Conservation (phyloP, 2,888 invertebrate genomes). For the Dolichopus griseipennis region DNA sequence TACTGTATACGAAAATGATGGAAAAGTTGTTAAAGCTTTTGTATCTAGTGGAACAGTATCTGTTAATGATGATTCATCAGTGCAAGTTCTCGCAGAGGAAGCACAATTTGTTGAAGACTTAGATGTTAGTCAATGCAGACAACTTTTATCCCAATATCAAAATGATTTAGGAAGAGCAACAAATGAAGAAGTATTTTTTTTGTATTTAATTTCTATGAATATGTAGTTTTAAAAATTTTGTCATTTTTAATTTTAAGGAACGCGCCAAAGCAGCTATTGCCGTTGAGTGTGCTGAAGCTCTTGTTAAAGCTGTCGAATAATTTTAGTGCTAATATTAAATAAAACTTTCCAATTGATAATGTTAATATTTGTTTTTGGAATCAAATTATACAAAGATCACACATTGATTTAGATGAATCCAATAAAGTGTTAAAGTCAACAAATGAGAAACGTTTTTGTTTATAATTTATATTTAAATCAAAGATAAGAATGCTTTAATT, state of each 20-base stretch:
- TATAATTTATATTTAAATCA: too few species aligned
- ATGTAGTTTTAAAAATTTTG: constrained; percentile 2
- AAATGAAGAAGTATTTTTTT: constrained; percentile 62
- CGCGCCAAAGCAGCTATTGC: constrained; percentile 88
- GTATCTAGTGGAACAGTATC: constrained; percentile 94
- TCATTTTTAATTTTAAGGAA: constrained; percentile 45
- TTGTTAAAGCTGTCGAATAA: constrained; percentile 73
- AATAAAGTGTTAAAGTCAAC: neutral
- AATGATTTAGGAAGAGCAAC: constrained; percentile 70
- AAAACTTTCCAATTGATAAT: constrained; percentile 13
- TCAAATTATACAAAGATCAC: neutral
- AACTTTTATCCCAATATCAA: constrained; percentile 75
- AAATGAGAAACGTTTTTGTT: too few species aligned
- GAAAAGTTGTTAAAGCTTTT: constrained; percentile 75
- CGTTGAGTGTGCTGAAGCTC: constrained; percentile 87
- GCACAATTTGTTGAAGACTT: constrained; percentile 78
- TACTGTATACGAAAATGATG: constrained; percentile 79
- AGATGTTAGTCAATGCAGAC: constrained; percentile 72
- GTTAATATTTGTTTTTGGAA: neutral
- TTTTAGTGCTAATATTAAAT: constrained; percentile 22
- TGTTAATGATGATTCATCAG: constrained; percentile 92
- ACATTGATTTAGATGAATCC: neutral
- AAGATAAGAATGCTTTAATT: too few species aligned
- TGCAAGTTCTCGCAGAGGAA: constrained; percentile 93
- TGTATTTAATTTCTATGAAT: neutral